These are phyloP conservation scores for Emydocephalus ijimae DNA, from an alignment of 2,113 vertebrate genomes.

Conservation along the genomic window DNA sequence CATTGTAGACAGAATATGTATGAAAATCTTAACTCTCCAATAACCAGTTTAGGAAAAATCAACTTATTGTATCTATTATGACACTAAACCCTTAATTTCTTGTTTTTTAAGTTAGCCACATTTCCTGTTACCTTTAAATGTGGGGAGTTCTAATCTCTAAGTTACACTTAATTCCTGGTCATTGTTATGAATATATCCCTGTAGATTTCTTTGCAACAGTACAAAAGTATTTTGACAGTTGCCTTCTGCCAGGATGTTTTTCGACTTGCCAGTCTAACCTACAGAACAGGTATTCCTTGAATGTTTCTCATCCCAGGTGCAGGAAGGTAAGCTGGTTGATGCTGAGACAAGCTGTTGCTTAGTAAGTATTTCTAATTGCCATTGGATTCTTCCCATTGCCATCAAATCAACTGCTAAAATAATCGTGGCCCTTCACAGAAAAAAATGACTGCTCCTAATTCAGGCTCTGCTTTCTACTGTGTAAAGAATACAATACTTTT, in stretches of 20 bases:
- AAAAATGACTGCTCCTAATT: not conserved
- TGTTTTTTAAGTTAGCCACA: not conserved
- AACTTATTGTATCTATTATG: not conserved
- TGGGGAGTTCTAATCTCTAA: not conserved
- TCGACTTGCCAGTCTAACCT: not conserved
- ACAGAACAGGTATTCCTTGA: not conserved
- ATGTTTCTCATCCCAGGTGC: not conserved
- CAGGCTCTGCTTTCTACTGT: not conserved
- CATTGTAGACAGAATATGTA: not conserved
- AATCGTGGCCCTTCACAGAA: not conserved
- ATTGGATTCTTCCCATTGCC: not conserved
- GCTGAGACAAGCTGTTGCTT: not conserved
- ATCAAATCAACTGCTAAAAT: not conserved
- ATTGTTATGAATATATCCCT: not conserved
- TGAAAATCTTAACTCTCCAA: not conserved
- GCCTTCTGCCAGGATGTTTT: not conserved
- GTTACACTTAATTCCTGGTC: not conserved
- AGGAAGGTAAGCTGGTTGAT: not conserved
- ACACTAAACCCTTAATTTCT: not conserved
- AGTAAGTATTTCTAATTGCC: not conserved
- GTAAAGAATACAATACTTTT: not conserved
- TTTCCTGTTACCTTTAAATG: not conserved
- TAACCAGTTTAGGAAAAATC: not conserved
- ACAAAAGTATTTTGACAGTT: not conserved
- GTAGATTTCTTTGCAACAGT: not conserved